Percentiles rank a stretch among this genome's conserved stretches.
Evolutionary conservation across 2,113 vertebrate species (phyloP).

Genomic region (Peromyscus californicus): DNA sequence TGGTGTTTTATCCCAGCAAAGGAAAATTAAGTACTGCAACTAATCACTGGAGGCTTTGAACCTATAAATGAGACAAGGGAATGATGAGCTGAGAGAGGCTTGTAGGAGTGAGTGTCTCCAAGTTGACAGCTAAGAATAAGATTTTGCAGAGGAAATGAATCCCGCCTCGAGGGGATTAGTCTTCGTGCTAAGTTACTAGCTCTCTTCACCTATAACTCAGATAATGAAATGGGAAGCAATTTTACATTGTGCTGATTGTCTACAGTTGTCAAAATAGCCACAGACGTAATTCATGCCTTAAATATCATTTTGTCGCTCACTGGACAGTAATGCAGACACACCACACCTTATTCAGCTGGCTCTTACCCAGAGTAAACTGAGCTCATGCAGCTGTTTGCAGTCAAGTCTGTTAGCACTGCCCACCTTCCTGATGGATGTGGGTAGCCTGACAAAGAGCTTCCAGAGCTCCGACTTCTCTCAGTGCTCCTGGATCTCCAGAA

Average conservation of each 20-base stretch:
- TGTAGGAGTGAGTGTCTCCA: neutral
- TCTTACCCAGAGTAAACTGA: neutral
- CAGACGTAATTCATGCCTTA: neutral
- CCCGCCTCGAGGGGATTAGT: neutral
- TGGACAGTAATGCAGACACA: neutral
- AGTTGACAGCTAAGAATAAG: neutral
- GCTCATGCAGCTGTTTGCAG: neutral
- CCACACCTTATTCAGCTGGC: neutral
- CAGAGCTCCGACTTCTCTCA: neutral
- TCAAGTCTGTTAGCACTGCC: neutral
- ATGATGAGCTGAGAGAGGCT: neutral
- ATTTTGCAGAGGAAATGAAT: neutral
- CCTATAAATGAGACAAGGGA: neutral
- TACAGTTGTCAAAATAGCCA: neutral
- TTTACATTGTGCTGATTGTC: conserved; percentile 27
- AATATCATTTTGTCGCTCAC: neutral
- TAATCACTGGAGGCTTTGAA: neutral
- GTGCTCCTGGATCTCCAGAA: neutral
- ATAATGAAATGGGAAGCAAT: neutral
- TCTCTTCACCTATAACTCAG: neutral
- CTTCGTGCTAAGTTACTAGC: neutral
- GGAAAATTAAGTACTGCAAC: neutral
- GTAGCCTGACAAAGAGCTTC: neutral
- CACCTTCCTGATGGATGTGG: neutral
- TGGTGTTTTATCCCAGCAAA: neutral